A percentile compares a stretch with the other conserved stretches of the same genome.
Conservation (phyloP, 2,113 vertebrate species). For the Odocoileus hemionus region DNA sequence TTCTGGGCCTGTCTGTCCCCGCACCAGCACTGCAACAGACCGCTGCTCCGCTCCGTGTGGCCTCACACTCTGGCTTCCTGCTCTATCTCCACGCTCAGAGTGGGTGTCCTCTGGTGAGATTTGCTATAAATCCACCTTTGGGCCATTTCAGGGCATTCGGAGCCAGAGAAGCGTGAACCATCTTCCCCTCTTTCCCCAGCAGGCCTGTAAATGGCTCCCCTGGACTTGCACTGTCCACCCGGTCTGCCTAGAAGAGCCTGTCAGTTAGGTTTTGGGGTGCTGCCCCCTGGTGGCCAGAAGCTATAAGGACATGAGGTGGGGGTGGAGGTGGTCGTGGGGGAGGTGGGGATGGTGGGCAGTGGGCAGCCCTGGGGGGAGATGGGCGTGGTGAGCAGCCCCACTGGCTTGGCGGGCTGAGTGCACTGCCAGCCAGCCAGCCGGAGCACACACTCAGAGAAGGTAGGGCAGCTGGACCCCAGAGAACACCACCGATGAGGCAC, state of each 20-base stretch:
- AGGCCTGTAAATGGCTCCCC: background rate
- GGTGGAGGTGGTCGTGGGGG: accelerated
- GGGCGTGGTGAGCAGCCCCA: accelerated
- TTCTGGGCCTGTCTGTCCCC: background rate
- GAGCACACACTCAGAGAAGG: background rate
- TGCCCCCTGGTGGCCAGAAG: constrained; percentile 42
- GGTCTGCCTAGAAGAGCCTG: background rate
- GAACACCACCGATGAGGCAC: background rate
- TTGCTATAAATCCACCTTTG: background rate
- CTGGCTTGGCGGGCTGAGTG: background rate
- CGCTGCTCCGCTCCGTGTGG: accelerated
- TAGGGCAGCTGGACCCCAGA: background rate
- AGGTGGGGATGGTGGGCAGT: background rate
- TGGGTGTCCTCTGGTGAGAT: background rate
- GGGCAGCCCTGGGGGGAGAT: too few relatives aligned
- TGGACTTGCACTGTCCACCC: background rate
- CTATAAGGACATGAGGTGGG: too few relatives aligned
- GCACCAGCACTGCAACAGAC: accelerated
- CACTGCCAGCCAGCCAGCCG: background rate
- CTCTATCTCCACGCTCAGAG: background rate
- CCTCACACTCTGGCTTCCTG: background rate
- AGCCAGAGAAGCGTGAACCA: background rate
- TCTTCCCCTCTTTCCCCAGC: accelerated
- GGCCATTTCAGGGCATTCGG: background rate
- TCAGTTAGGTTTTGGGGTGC: background rate